Evolutionary conservation across 2,888 invertebrate genomes (phyloP), one percentile per base, ranked within the genome.

Genomic region (Drosophila subsilvestris): DNA sequence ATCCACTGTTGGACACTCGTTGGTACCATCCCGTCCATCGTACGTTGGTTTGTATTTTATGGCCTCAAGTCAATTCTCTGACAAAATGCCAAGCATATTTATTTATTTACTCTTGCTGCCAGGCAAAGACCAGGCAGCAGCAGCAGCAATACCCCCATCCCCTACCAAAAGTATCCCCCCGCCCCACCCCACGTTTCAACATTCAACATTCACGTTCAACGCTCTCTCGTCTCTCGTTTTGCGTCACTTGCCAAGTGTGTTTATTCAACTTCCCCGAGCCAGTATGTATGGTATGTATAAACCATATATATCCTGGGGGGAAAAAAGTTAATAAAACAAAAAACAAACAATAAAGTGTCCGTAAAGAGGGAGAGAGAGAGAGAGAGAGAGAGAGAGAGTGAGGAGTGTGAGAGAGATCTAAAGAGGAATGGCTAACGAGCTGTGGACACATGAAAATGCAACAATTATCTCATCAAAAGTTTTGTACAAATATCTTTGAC

Each of bases 1-100:
- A 37, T 14, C 14, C 37, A 37, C 37, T 14, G 14, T 7, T 37
- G 37, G 37, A 14, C 37, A 14, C 37, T 14, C n/a, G 37, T 14
- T 37, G 37, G 5, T 14, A 37, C 20, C 37, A 53, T 18, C 18
- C 53, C 53, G 51, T 74, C 71, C 79, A 76, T 71, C 57, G 76
- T 70, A 74, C 71, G 73, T 75, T 82, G 71, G 80, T 73, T 81
- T 68, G 71, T 82, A 77, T 80, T 86, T 88, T 88, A 86, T 89
- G 74, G 89, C 89, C 88, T 77, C 77, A 80, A 86, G 89, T 88
- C 86, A 86, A 86, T 86, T 89, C 89, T 71, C 86, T 82, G 88
- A 82, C 88, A 86, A 89, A 66, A 86, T 88, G 79, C 80, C 75
- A 67, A 89, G 80, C 89, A 88, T 86, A 88, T 86, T 86, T 86